Evolutionary conservation across 2,797 vertebrate genomes (phyloP), one percentile per base, ranked within the genome.

Genomic region (Oreortyx pictus): DNA sequence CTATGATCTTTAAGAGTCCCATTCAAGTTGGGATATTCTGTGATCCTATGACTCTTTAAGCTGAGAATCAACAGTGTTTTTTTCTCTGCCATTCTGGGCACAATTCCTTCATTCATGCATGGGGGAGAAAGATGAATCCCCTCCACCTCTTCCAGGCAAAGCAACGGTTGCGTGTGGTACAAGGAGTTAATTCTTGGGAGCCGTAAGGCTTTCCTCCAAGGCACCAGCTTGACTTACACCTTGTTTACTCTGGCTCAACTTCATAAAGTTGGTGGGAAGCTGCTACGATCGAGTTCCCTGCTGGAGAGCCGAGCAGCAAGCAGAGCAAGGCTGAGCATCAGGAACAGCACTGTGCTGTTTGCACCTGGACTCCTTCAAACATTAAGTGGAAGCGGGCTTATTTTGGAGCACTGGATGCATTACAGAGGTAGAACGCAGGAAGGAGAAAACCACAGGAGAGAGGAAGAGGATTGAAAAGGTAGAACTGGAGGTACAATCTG

Each of bases 241-340:
- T 80, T 89, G 92, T 59, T 86, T 56, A 70, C 57, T 7, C 90
- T 94, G 92, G 87, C 66, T 17, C 47, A 50, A 11, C 47, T 74
- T 66, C 78, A 66, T 43, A 27, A 5, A 27, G 47, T 14, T 64
- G 31, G 46, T 41, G 61, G 25, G 37, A 76, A 77, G 65, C 78
- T 41, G 50, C 66, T 61, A 9, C 1, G 6, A 35, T 35, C 37
- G 18, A 83, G 59, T 29, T 46, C 14, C 2, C 27, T 31, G 66
- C 19, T 50, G 47, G 50, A 52, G 27, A 52, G 50, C 50, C 25
- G 39, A 52, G 50, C 50, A 52, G 27, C 54, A 65, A 72, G 35
- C 18, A 0, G 24, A 50, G 59, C 20, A 25, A 54, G 16, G 22
- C 23, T 41, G 23, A 29, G 27, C 11, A n/a, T 20, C 41, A 16